Percentiles rank a stretch among this genome's conserved stretches.
phyloP scores from a whole-genome alignment of 35 echinoderm and acorn worm genomes.

The Lytechinus pictus region DNA sequence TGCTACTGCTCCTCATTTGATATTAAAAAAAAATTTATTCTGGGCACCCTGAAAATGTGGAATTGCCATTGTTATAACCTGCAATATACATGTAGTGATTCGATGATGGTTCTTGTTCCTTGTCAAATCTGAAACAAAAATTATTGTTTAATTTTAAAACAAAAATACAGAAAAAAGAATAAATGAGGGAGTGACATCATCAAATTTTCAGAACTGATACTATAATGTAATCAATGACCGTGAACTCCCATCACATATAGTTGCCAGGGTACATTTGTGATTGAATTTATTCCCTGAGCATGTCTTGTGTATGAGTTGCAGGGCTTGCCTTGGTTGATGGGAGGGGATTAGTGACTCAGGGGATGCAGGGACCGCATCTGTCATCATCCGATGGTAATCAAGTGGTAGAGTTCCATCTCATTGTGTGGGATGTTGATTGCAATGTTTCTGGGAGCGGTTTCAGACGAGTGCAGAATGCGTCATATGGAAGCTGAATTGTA shows the following conservation, averaged over 20 bases:
- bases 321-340: background rate
- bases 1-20: too few species aligned
- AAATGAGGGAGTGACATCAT: too few species aligned
- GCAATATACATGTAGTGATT: too few species aligned
- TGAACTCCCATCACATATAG: background rate
- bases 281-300: background rate
- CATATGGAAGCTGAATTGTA: too few species aligned
- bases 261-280: background rate
- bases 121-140: too few species aligned
- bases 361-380: background rate
- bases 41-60: too few species aligned
- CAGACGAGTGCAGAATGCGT: too few species aligned
- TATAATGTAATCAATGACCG: background rate
- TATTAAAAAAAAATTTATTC: too few species aligned
- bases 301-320: background rate
- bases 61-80: too few species aligned
- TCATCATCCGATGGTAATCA: conserved; percentile 19
- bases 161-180: too few species aligned
- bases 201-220: background rate
- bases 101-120: too few species aligned
- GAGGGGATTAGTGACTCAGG: conserved; percentile 5
- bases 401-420: background rate
- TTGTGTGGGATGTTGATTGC: conserved; percentile 1
- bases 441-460: background rate
- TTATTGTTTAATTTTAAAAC: too few species aligned